Evolutionary conservation across 2,888 invertebrate species (phyloP).

Genomic region (Tuta absoluta): DNA sequence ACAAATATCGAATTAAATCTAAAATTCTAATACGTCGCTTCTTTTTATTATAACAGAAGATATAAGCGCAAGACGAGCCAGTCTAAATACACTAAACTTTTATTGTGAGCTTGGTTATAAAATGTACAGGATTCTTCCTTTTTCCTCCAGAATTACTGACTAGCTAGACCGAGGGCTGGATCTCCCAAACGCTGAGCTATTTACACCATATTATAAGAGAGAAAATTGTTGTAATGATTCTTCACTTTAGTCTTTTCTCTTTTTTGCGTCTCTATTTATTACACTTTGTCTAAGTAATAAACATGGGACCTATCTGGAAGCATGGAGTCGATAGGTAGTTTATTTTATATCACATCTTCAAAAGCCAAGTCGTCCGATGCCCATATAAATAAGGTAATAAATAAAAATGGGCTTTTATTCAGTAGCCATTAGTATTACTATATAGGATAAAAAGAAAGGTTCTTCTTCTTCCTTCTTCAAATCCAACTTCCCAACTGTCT

Average conservation of each 20-base stretch:
- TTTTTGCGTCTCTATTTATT: neutral
- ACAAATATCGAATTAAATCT: neutral
- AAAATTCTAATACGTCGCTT: neutral
- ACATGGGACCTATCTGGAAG: too few species aligned
- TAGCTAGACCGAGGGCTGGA: neutral
- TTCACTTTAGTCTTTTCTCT: constrained; percentile 17
- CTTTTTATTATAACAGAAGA: neutral
- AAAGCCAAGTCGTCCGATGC: too few species aligned
- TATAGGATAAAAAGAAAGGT: too few species aligned
- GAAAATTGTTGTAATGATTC: constrained; percentile 27
- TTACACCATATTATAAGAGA: constrained; percentile 23
- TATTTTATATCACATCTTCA: too few species aligned
- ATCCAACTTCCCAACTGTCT: too few species aligned
- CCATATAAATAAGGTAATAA: too few species aligned
- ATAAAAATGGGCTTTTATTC: too few species aligned
- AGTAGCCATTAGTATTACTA: too few species aligned
- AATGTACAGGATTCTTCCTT: constrained; percentile 9
- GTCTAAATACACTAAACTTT: constrained; percentile 15
- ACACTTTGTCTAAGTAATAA: too few species aligned
- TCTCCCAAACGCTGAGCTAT: constrained; percentile 18
- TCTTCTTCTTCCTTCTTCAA: too few species aligned
- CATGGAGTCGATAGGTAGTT: too few species aligned
- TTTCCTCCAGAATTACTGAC: neutral
- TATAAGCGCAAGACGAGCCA: neutral
- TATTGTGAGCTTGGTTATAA: constrained; percentile 17